A percentile compares a stretch with the other conserved stretches of the same genome.
These are phyloP conservation scores for Drosophila pallidifrons DNA, from an alignment of 1,140 invertebrate species.

Conservation along the genomic window DNA sequence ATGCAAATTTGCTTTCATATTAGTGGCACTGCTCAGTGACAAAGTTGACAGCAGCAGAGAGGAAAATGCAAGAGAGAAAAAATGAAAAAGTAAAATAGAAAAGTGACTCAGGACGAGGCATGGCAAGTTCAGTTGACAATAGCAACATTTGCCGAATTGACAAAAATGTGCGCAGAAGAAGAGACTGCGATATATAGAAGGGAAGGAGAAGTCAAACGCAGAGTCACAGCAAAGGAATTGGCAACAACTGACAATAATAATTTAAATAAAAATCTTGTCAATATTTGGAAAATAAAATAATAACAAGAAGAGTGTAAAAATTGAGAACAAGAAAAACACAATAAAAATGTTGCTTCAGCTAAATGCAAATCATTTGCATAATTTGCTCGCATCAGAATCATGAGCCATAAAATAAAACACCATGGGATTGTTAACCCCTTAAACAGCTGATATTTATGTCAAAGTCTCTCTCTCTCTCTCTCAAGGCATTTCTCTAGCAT, in stretches of 20 bases:
- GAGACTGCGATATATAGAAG: neutral
- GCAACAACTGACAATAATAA: constrained; percentile 67
- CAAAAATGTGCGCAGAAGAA: constrained; percentile 66
- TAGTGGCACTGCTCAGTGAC: constrained; percentile 70
- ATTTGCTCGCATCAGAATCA: constrained; percentile 73
- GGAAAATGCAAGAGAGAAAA: constrained; percentile 9
- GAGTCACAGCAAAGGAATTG: constrained; percentile 54
- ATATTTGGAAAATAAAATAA: constrained; percentile 63
- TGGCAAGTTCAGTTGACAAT: constrained; percentile 68
- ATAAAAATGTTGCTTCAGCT: constrained; percentile 73
- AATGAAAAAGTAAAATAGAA: constrained; percentile 35
- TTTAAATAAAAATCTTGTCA: constrained; percentile 81
- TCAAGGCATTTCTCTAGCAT: neutral
- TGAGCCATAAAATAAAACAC: constrained; percentile 61
- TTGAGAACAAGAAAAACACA: constrained; percentile 56
- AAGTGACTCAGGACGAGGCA: constrained; percentile 49
- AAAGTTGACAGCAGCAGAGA: constrained; percentile 41
- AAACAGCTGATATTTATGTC: constrained; percentile 15
- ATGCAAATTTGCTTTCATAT: constrained; percentile 83
- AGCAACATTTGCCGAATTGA: constrained; percentile 80
- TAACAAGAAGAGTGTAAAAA: constrained; percentile 26
- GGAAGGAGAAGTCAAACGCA: neutral
- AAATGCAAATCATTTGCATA: constrained; percentile 79
- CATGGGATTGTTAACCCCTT: constrained; percentile 50
- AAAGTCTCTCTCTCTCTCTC: neutral